Conservation (phyloP, 2,888 invertebrate genomes). For the Zootermopsis nevadensis region DNA sequence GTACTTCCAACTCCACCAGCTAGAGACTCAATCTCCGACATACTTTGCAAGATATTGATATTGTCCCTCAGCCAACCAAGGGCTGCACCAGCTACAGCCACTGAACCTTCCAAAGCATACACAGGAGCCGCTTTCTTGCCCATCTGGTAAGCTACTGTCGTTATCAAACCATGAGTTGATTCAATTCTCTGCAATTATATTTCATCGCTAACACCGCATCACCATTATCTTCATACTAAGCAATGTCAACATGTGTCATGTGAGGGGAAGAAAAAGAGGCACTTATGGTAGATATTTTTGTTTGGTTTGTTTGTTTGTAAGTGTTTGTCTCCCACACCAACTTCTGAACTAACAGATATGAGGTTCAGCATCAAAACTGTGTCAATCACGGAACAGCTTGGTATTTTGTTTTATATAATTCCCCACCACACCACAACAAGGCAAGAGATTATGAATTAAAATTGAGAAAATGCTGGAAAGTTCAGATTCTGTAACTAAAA, state of each 20-base stretch:
- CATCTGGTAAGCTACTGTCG: constrained; percentile 94
- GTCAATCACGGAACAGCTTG: no score
- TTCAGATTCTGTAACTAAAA: no score
- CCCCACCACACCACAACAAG: no score
- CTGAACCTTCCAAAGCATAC: constrained; percentile 94
- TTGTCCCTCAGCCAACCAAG: constrained; percentile 92
- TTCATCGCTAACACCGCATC: neutral
- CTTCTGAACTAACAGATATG: no score
- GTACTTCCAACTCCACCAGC: constrained; percentile 71
- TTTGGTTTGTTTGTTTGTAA: no score
- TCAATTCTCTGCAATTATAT: constrained; percentile 73
- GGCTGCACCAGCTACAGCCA: constrained; percentile 88
- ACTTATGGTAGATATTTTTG: no score
- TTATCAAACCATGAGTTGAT: constrained; percentile 88
- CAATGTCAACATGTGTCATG: neutral
- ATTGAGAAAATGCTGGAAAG: no score
- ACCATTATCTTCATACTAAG: no score
- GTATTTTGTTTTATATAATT: no score
- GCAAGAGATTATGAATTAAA: no score
- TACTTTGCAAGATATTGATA: constrained; percentile 77
- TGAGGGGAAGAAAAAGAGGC: neutral
- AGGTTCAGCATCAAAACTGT: no score
- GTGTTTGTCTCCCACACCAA: no score
- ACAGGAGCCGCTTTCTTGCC: constrained; percentile 76
- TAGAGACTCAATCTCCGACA: constrained; percentile 74